These are phyloP conservation scores for Arenicola marina DNA, from an alignment of 2,888 invertebrate species.

Conservation along the genomic window DNA sequence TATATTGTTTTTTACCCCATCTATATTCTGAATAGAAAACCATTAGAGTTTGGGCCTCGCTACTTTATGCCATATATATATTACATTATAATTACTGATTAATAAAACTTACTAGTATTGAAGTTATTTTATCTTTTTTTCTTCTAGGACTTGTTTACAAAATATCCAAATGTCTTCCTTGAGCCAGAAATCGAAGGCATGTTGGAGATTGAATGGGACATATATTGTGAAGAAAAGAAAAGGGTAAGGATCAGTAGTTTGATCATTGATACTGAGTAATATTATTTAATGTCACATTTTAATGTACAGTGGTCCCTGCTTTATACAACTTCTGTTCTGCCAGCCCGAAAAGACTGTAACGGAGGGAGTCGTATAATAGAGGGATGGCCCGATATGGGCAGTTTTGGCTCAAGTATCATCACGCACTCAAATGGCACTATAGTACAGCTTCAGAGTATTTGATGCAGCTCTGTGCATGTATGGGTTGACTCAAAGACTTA, in stretches of 20 bases:
- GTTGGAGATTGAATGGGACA: conserved; percentile 60
- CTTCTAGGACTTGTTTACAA: conserved; percentile 52
- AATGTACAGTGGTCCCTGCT: too few relatives aligned
- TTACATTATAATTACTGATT: neutral
- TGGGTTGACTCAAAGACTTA: too few relatives aligned
- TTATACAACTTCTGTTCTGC: too few relatives aligned
- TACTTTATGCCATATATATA: neutral
- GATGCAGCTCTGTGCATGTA: too few relatives aligned
- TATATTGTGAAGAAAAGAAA: conserved; percentile 54
- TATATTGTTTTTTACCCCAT: neutral
- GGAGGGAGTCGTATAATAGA: too few relatives aligned
- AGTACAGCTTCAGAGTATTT: too few relatives aligned
- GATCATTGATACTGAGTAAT: neutral
- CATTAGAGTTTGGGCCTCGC: neutral
- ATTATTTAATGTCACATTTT: neutral
- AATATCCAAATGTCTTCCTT: conserved; percentile 39
- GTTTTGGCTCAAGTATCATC: too few relatives aligned
- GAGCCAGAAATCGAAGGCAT: conserved; percentile 47
- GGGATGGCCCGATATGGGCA: too few relatives aligned
- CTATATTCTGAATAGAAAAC: neutral
- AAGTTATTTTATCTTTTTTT: neutral
- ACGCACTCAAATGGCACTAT: too few relatives aligned
- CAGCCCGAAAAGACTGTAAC: too few relatives aligned
- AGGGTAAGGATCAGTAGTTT: conserved; percentile 47
- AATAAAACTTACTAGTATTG: neutral